Evolutionary conservation across 2,797 vertebrate genomes (phyloP), one percentile per base, ranked within the genome.

Genomic region (Notoglanidium macrostoma): DNA sequence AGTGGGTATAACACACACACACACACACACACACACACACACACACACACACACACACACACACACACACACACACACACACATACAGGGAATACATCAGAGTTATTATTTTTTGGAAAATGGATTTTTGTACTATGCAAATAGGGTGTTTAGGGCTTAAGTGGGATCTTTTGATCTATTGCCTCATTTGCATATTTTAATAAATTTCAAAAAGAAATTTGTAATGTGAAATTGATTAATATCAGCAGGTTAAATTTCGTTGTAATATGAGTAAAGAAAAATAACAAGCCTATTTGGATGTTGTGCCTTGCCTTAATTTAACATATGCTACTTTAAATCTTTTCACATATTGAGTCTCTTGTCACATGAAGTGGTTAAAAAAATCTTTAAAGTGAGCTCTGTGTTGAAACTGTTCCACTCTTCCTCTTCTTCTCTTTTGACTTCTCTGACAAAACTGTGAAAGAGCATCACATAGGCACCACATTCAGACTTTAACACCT

Each of bases 161-260:
- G 79, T 82, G 12, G 44, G 23, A 63, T 82, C 59, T 82, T 79
- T 82, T 82, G 79, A 65, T 82, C 59, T 82, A 10, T 19, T 29
- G 40, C 14, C 8, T 19, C 15, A 49, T 65, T 82, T 82, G 44
- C 79, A 82, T 82, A 65, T 82, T 82, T 74, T 49, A 29, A 82
- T 80, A 61, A 14, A 65, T 49, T 65, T 82, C 14, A 15, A 5
- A 26, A 61, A 61, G 21, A 80, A 12, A 59, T 59, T 80, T 61
- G 32, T 6, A 7, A 15, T 1, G 3, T 17, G 26, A 59, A 23
- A 40, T 44, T 61, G 55, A 80, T 40, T 59, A 23, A 80, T 65
- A 26, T 65, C 40, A 82, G 26, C 59, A 82, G 40, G 59, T 65
- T 82, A 65, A 46, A 46, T 82, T 49, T 65, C 29, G 29, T 49